phyloP scores from a whole-genome alignment of 2,888 invertebrate genomes.

The Lepetodrilus schrolli region DNA sequence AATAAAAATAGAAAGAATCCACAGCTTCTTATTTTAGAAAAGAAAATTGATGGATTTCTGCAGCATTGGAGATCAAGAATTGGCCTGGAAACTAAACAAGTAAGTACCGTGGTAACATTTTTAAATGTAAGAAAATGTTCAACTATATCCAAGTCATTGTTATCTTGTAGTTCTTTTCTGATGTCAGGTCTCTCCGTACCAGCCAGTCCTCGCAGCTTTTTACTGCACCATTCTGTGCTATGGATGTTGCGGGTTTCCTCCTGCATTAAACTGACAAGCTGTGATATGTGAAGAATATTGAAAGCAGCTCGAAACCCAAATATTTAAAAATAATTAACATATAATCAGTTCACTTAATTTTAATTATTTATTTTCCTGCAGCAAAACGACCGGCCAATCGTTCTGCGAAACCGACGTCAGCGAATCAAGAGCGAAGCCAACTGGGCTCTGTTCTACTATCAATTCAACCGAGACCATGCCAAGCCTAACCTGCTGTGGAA shows the following conservation, averaged over 20 bases:
- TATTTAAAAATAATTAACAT: too few species aligned
- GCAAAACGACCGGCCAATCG: conserved; percentile 83
- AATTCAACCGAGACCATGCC: conserved; percentile 94
- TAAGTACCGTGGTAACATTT: too few species aligned
- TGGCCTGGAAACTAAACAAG: conserved; percentile 73
- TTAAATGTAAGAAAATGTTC: too few species aligned
- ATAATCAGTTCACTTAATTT: too few species aligned
- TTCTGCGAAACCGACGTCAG: conserved; percentile 91
- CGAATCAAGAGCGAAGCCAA: conserved; percentile 90
- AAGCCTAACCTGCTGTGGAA: conserved; percentile 99
- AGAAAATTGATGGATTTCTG: conserved; percentile 76
- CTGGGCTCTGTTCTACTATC: conserved; percentile 95
- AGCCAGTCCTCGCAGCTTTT: too few species aligned
- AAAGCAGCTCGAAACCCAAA: too few species aligned
- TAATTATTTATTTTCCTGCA: too few species aligned
- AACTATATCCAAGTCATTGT: neutral
- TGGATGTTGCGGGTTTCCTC: too few species aligned
- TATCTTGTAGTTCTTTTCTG: neutral
- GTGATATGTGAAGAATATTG: too few species aligned
- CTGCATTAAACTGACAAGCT: too few species aligned
- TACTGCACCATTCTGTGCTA: too few species aligned
- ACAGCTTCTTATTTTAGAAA: conserved; percentile 74
- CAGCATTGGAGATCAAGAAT: conserved; percentile 77
- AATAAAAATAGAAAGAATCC: conserved; percentile 69
- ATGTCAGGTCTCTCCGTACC: too few species aligned